Conservation (phyloP, 2,113 vertebrate species). For the Bagarius yarrelli region DNA sequence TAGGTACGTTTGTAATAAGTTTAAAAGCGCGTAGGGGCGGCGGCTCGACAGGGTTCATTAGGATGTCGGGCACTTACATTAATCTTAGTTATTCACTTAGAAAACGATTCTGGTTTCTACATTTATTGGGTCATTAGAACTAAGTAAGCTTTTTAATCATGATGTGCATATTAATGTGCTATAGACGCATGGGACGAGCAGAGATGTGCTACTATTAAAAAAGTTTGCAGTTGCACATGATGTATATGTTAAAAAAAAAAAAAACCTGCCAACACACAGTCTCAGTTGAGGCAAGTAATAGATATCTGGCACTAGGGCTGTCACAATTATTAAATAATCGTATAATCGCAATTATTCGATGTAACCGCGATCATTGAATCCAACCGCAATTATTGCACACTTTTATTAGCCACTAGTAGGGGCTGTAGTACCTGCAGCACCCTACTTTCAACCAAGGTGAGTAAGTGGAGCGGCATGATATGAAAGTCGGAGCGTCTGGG, state of each 20-base stretch:
- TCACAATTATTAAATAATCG: too few species aligned
- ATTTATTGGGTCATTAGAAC: constrained; percentile 53
- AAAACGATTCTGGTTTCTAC: constrained; percentile 54
- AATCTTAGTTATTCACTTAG: constrained; percentile 54
- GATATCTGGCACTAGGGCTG: constrained; percentile 46
- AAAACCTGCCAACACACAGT: not conserved
- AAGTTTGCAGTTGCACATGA: constrained; percentile 24
- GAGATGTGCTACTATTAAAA: constrained; percentile 45
- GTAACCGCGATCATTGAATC: too few species aligned
- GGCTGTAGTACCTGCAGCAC: too few species aligned
- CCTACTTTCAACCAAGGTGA: too few species aligned
- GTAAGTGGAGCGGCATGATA: too few species aligned
- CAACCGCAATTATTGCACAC: too few species aligned
- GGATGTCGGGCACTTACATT: constrained; percentile 49
- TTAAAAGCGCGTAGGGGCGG: constrained; percentile 53
- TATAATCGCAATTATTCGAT: too few species aligned
- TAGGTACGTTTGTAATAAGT: constrained; percentile 52
- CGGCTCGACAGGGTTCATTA: constrained; percentile 57
- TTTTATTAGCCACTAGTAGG: too few species aligned
- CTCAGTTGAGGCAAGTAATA: not conserved
- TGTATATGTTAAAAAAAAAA: constrained; percentile 31
- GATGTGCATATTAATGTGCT: constrained; percentile 48
- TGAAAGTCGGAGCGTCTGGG: too few species aligned
- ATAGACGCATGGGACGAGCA: constrained; percentile 45
- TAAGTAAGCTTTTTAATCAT: constrained; percentile 51